A percentile compares a stretch with the other conserved stretches of the same genome.
Conservation (phyloP, 2,113 vertebrate genomes). For the Candoia aspera region DNA sequence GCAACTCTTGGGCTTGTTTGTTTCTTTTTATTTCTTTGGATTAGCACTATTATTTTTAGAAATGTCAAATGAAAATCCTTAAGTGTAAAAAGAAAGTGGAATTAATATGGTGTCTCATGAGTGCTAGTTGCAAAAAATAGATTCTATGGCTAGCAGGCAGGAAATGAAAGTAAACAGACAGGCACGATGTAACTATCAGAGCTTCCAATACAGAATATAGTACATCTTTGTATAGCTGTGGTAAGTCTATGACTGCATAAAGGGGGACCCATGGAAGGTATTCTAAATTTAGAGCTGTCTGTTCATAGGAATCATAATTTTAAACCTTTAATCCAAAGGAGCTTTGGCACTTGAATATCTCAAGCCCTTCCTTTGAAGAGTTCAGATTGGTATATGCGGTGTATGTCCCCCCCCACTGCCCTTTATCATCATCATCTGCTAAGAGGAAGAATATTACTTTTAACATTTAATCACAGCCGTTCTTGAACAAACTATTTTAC, state of each 20-base stretch:
- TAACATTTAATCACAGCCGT: not conserved
- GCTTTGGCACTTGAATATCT: not conserved
- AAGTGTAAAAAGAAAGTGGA: too few relatives aligned
- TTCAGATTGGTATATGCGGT: too few relatives aligned
- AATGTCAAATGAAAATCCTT: too few relatives aligned
- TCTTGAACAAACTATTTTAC: not conserved
- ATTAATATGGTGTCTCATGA: too few relatives aligned
- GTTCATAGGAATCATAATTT: not conserved
- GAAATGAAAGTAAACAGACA: too few relatives aligned
- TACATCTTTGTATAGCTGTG: not conserved
- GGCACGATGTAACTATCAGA: too few relatives aligned
- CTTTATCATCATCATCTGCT: not conserved
- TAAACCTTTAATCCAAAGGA: not conserved
- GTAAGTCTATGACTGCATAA: not conserved
- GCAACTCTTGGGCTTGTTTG: too few relatives aligned
- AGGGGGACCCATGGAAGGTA: not conserved
- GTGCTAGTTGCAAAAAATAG: too few relatives aligned
- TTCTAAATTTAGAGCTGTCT: not conserved
- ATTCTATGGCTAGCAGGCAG: too few relatives aligned
- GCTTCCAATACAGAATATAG: too few relatives aligned
- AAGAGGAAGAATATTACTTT: not conserved
- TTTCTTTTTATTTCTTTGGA: too few relatives aligned
- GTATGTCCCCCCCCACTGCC: not conserved
- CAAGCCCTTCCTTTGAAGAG: not conserved
- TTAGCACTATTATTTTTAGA: too few relatives aligned